These are phyloP conservation scores for Pseudopleuronectes americanus DNA, from an alignment of 2,797 vertebrate genomes.

Conservation along the genomic window DNA sequence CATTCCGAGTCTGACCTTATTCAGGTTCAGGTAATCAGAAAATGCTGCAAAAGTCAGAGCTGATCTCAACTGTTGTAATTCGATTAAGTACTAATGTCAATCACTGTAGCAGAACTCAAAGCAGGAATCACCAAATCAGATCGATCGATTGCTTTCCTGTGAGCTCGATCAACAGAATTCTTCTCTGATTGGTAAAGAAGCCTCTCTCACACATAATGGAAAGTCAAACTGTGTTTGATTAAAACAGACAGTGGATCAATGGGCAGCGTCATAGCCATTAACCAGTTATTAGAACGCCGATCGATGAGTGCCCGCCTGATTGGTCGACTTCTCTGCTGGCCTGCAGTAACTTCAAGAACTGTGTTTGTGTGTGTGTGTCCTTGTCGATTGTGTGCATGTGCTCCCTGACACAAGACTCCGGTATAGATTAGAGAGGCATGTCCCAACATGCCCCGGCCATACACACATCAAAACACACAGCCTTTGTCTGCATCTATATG, in stretches of 20 bases:
- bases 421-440: slow-evolving; percentile 64
- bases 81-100: slow-evolving; percentile 10
- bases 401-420: slow-evolving; percentile 37
- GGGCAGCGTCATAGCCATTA: slow-evolving; percentile 58
- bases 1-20: too few relatives aligned
- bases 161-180: slow-evolving; percentile 42
- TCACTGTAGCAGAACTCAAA: slow-evolving; percentile 23
- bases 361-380: slow-evolving; percentile 7
- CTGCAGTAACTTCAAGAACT: slow-evolving; percentile 28
- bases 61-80: background rate
- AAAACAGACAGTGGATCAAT: slow-evolving; percentile 62
- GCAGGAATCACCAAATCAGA: slow-evolving; percentile 26
- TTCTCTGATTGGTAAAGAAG: slow-evolving; percentile 29
- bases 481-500: slow-evolving; percentile 66
- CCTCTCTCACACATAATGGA: slow-evolving; percentile 48
- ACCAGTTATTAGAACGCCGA: slow-evolving; percentile 64
- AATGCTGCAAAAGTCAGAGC: background rate
- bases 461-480: slow-evolving; percentile 66
- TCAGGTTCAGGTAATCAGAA: too few relatives aligned
- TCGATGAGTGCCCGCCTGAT: slow-evolving; percentile 49
- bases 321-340: slow-evolving; percentile 38
- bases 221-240: slow-evolving; percentile 65
- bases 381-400: slow-evolving; percentile 33
- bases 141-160: slow-evolving; percentile 34
- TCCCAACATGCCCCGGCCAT: slow-evolving; percentile 65